Evolutionary conservation across 2,888 invertebrate species (phyloP), one percentile per base, ranked within the genome.

Genomic region (Venusia cambrica): DNA sequence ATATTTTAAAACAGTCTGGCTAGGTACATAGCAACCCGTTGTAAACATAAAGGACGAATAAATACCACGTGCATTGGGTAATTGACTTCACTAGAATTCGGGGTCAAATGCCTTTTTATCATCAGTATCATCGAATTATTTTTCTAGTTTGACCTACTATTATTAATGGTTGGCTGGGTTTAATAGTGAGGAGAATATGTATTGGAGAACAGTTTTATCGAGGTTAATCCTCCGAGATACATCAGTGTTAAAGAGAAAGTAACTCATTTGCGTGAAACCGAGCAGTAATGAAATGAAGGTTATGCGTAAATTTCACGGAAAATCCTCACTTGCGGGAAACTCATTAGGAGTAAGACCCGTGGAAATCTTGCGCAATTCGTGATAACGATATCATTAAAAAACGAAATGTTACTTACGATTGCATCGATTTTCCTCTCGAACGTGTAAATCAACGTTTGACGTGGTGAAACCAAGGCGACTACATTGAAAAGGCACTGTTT

Each of bases 401-500:
- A 11, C 10, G 2, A 5, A 17, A 12, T 4, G 7, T 5, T 4
- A 85, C 87, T 85, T 63, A 87, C 87, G 69, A 77, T 78, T 73
- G 65, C 87, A 87, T 87, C 60, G 76, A 80, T 81, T 83, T 80
- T 79, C 69, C 76, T 78, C 75, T 76, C 72, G 73, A 70, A 73
- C 49, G 72, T 70, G 65, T 63, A 60, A 67, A 70, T 57, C 69
- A 62, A 70, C 68, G 66, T 75, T 74, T 72, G 58, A 64, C 54
- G 60, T 76, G 48, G 55, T 53, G 67, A 57, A 67, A 73, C 79
- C 57, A 76, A 79, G 58, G 68, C 71, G 88, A 85, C 88, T 88
- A 88, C 88, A 88, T 88, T 83, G 88, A 87, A 83, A 66, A 66
- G 73, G 67, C 78, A 87, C 80, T 73, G 43, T 60, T 65, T 58